These are phyloP conservation scores for Sylvilagus floridanus DNA, from an alignment of 2,797 vertebrate species.

Conservation along the genomic window DNA sequence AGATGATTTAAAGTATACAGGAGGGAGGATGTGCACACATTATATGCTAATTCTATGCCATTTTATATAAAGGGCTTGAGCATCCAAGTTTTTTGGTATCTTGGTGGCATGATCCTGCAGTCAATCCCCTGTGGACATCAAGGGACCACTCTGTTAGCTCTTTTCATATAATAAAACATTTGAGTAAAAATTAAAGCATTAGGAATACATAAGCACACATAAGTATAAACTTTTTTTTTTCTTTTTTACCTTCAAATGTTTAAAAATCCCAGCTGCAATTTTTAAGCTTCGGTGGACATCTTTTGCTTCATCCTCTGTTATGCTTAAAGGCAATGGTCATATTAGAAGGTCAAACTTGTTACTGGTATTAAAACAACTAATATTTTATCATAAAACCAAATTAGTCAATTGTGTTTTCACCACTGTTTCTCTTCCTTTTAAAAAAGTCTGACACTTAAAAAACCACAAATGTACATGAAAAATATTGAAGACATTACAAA, in stretches of 20 bases:
- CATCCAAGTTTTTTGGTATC: background rate
- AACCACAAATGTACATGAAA: constrained; percentile 9
- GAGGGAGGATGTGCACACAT: background rate
- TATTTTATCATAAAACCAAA: background rate
- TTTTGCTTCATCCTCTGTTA: constrained; percentile 98
- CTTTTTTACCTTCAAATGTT: constrained; percentile 94
- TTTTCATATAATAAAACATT: constrained; percentile 8
- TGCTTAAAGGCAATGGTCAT: constrained; percentile 85
- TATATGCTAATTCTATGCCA: background rate
- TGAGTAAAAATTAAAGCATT: background rate
- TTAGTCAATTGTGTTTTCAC: background rate
- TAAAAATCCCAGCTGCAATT: constrained; percentile 97
- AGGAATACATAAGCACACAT: background rate
- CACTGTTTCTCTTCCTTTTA: constrained; percentile 16
- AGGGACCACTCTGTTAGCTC: background rate
- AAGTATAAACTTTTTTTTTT: background rate
- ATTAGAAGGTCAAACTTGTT: background rate
- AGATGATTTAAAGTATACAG: background rate
- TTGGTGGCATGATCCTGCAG: background rate
- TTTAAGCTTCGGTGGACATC: constrained; percentile 97
- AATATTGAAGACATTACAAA: background rate
- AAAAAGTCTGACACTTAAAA: constrained; percentile 43
- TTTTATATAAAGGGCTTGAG: background rate
- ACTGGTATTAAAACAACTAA: constrained; percentile 30
- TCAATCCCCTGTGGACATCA: background rate